phyloP scores from a whole-genome alignment of 2,888 invertebrate species.

The Liodrosophila aerea region DNA sequence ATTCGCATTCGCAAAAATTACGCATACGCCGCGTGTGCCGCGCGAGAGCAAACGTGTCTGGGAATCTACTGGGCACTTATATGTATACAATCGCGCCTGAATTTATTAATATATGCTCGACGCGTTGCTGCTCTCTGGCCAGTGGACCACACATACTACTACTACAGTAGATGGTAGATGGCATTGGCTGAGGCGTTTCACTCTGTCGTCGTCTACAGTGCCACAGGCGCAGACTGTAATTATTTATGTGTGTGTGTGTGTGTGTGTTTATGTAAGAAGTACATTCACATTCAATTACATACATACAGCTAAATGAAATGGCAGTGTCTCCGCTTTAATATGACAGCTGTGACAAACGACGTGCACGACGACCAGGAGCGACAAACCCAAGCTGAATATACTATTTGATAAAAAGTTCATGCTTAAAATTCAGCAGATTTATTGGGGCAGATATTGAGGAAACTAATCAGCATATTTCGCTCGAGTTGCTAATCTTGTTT shows the following conservation, averaged over 20 bases:
- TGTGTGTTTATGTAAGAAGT: neutral
- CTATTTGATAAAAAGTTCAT: too few relatives aligned
- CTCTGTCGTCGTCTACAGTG: conserved; percentile 4
- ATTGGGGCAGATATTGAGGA: neutral
- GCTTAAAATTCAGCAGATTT: neutral
- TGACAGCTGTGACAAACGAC: neutral
- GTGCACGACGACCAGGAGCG: too few relatives aligned
- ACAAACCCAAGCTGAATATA: too few relatives aligned
- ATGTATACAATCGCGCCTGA: conserved; percentile 15
- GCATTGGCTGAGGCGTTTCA: conserved; percentile 1
- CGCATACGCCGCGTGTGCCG: conserved; percentile 59
- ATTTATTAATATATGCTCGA: conserved; percentile 73
- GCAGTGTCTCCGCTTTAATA: conserved; percentile 9
- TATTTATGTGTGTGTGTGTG: conserved; percentile 31
- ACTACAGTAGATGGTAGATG: too few relatives aligned
- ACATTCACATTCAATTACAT: conserved; percentile 14
- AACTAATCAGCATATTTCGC: conserved; percentile 31
- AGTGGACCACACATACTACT: conserved; percentile 33
- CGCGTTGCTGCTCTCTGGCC: conserved; percentile 62
- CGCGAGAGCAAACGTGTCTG: conserved; percentile 71
- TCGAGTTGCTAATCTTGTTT: conserved; percentile 29
- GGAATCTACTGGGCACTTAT: conserved; percentile 58
- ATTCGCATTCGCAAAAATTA: conserved; percentile 52
- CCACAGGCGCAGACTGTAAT: conserved; percentile 37
- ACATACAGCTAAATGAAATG: conserved; percentile 33